Percentiles rank a stretch among this genome's conserved stretches.
phyloP scores from a whole-genome alignment of 1,140 invertebrate genomes.

The Sitophilus oryzae region DNA sequence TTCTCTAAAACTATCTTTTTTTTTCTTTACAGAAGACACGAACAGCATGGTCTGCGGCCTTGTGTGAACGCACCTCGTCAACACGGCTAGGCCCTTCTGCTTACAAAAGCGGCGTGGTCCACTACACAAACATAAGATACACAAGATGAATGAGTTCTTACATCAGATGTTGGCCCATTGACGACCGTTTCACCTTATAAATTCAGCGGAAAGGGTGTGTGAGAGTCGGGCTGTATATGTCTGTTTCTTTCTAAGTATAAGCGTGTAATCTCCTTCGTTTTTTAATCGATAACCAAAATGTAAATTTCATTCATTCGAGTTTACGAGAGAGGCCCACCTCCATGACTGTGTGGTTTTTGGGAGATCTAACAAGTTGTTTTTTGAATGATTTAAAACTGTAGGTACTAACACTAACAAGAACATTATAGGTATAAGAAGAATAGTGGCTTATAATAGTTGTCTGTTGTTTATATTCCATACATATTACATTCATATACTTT shows the following conservation, averaged over 20 bases:
- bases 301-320: conserved; percentile 7
- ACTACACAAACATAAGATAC: conserved; percentile 36
- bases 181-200: conserved; percentile 27
- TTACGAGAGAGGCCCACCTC: background rate
- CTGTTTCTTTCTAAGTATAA: too few species aligned
- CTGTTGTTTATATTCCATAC: too few species aligned
- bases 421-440: too few species aligned
- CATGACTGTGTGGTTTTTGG: background rate
- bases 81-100: background rate
- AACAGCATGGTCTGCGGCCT: too few species aligned
- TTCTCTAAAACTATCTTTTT: too few species aligned
- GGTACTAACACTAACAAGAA: too few species aligned
- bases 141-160: conserved; percentile 34
- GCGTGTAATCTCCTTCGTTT: background rate
- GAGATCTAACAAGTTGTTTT: too few species aligned
- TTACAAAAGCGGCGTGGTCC: conserved; percentile 35
- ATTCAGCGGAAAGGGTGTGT: conserved; percentile 18
- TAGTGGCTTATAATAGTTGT: too few species aligned
- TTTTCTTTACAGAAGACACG: too few species aligned
- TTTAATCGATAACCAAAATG: conserved; percentile 9
- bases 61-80: background rate
- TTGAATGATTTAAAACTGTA: too few species aligned
- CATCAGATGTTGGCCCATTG: conserved; percentile 32
- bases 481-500: too few species aligned
- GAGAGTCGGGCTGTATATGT: too few species aligned